These are phyloP conservation scores for Drosophila biarmipes DNA, from an alignment of 1,140 invertebrate species.

Conservation along the genomic window DNA sequence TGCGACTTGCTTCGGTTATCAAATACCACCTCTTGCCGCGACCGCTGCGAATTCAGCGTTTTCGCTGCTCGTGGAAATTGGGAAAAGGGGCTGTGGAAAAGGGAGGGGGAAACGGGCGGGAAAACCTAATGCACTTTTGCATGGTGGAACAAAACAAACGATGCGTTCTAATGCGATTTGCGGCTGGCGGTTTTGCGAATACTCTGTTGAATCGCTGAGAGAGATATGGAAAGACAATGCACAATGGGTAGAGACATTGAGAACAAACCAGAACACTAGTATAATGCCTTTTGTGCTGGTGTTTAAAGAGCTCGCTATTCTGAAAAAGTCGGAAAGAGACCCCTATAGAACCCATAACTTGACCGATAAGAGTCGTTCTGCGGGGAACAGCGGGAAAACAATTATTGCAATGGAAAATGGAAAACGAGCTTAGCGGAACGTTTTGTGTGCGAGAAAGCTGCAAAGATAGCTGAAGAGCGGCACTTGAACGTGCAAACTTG, in stretches of 20 bases:
- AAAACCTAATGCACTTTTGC: constrained; percentile 43
- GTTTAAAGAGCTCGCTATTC: background rate
- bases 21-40: constrained; percentile 40
- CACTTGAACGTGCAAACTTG: background rate
- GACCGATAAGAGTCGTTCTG: constrained; percentile 37
- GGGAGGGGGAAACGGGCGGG: constrained; percentile 1
- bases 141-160: constrained; percentile 47
- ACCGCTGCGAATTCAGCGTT: constrained; percentile 35
- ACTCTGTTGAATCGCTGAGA: constrained; percentile 3
- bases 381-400: constrained; percentile 15
- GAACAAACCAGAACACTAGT: constrained; percentile 8
- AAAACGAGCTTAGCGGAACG: background rate
- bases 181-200: constrained; percentile 19
- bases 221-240: constrained; percentile 17
- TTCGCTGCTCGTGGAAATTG: constrained; percentile 7
- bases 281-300: constrained; percentile 29
- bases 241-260: constrained; percentile 8
- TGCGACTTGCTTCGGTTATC: constrained; percentile 42
- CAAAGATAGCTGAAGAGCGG: background rate
- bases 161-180: constrained; percentile 64
- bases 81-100: background rate
- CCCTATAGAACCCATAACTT: constrained; percentile 16
- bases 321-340: constrained; percentile 12
- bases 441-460: constrained; percentile 8
- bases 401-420: constrained; percentile 9